Evolutionary conservation across 2,113 vertebrate genomes (phyloP).

Genomic region (Gambusia affinis): DNA sequence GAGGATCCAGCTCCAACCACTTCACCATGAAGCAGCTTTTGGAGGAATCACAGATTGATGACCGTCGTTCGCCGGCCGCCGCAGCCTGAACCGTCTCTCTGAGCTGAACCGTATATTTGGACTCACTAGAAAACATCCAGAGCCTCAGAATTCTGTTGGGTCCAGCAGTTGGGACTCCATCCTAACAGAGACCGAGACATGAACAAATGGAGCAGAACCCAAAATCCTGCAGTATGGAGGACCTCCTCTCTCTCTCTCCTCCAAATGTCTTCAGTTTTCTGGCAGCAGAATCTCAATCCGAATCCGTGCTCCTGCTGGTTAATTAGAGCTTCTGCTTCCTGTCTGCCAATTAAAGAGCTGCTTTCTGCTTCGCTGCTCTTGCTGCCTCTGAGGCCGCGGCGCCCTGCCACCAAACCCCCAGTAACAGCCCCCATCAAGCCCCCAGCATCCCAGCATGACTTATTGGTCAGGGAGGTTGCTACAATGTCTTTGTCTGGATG

Average conservation of each 20-base stretch:
- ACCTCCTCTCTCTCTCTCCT: conserved; percentile 16
- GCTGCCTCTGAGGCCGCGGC: conserved; percentile 55
- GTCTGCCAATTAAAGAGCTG: conserved; percentile 70
- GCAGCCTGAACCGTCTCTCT: conserved; percentile 18
- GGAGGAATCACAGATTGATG: too few species aligned
- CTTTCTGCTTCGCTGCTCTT: conserved; percentile 67
- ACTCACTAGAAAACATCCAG: conserved; percentile 38
- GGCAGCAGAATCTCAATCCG: conserved; percentile 43
- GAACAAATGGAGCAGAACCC: conserved; percentile 28
- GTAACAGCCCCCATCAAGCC: conserved; percentile 13
- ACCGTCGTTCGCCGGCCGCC: conserved; percentile 5
- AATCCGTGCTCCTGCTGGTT: conserved; percentile 49
- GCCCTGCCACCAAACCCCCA: conserved; percentile 35
- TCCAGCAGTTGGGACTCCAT: conserved; percentile 65
- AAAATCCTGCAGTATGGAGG: neutral
- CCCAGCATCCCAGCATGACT: conserved; percentile 23
- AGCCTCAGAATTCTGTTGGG: conserved; percentile 48
- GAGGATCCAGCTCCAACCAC: too few species aligned
- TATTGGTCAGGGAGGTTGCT: conserved; percentile 29
- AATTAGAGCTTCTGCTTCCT: conserved; percentile 68
- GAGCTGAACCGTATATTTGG: conserved; percentile 41
- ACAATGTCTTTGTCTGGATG: conserved; percentile 34
- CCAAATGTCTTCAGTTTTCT: conserved; percentile 64
- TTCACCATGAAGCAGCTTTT: too few species aligned
- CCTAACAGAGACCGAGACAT: conserved; percentile 18